These are phyloP conservation scores for Melanotaenia boesemani DNA, from an alignment of 2,797 vertebrate species.

Conservation along the genomic window DNA sequence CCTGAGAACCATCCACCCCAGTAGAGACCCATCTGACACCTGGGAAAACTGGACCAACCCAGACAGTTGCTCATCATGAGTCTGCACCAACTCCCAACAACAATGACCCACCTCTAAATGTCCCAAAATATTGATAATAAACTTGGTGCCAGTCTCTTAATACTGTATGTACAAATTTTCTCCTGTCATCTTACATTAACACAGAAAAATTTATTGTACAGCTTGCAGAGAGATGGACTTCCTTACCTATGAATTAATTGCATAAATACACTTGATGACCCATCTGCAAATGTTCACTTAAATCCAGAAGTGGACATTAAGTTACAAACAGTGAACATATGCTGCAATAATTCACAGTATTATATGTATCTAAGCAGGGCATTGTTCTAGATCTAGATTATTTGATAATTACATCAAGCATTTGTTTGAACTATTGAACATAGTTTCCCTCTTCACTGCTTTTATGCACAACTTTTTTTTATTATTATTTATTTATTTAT, in stretches of 20 bases:
- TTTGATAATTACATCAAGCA: constrained; percentile 36
- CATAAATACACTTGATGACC: constrained; percentile 20
- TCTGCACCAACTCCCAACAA: too few species aligned
- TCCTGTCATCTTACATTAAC: not conserved
- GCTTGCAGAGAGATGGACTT: not conserved
- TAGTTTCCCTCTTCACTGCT: constrained; percentile 32
- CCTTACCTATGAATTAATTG: constrained; percentile 6
- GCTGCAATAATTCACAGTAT: not conserved
- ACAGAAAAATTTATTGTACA: not conserved
- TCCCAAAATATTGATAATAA: not conserved
- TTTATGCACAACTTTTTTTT: constrained; percentile 41
- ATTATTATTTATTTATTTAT: constrained; percentile 16
- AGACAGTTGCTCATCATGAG: too few species aligned
- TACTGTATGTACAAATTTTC: not conserved
- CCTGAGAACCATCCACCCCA: too few species aligned
- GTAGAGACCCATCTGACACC: too few species aligned
- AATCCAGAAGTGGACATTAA: constrained; percentile 4
- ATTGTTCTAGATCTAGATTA: constrained; percentile 10
- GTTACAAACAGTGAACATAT: constrained; percentile 8
- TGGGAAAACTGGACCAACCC: too few species aligned
- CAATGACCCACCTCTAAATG: not conserved
- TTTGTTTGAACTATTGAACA: constrained; percentile 12
- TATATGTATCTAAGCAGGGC: not conserved
- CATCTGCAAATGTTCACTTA: constrained; percentile 8
- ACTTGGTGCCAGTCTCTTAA: not conserved